Conservation (phyloP, 2,113 vertebrate species). For the Mesitornis unicolor region DNA sequence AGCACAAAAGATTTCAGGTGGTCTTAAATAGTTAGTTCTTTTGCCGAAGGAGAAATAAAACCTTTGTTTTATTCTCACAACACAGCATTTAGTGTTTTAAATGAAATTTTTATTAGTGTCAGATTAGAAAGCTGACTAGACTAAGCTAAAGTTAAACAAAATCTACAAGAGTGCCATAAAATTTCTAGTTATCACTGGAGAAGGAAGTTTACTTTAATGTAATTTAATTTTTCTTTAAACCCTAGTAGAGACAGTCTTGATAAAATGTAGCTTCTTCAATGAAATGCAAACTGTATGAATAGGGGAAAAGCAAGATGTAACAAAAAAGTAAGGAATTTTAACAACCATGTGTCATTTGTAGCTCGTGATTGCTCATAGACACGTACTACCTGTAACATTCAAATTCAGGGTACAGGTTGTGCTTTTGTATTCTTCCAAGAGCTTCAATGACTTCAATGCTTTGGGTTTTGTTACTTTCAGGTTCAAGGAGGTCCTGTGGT, state of each 20-base stretch:
- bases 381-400: background rate
- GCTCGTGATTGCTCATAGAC: background rate
- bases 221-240: background rate
- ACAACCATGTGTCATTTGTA: background rate
- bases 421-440: background rate
- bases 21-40: background rate
- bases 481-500: background rate
- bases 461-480: background rate
- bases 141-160: background rate
- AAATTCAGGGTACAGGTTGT: background rate
- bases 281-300: background rate
- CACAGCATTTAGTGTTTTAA: slow-evolving; percentile 55
- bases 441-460: background rate
- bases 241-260: background rate
- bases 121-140: background rate
- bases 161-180: background rate
- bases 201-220: background rate
- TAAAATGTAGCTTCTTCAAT: background rate
- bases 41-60: slow-evolving; percentile 15
- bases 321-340: background rate
- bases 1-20: background rate
- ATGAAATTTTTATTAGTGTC: background rate
- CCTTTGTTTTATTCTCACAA: background rate
- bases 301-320: background rate
- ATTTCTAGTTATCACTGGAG: background rate